phyloP scores from a whole-genome alignment of 1,140 invertebrate genomes.

The Drosophila cardini region DNA sequence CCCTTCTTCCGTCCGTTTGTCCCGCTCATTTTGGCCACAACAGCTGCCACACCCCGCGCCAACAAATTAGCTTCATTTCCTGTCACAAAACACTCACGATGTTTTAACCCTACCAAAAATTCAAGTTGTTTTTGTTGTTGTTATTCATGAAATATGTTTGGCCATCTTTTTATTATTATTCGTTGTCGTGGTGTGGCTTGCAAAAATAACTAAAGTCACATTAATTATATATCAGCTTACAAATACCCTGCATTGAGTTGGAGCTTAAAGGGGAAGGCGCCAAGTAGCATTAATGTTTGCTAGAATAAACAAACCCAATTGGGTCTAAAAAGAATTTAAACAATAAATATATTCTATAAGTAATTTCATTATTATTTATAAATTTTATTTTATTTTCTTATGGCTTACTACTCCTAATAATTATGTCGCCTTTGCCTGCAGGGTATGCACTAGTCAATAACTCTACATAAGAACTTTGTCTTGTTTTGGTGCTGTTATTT shows the following conservation, averaged over 20 bases:
- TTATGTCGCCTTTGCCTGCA: neutral
- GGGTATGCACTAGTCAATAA: neutral
- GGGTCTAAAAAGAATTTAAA: too few species aligned
- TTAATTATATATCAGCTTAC: conserved; percentile 24
- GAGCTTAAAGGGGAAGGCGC: too few species aligned
- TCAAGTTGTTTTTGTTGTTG: conserved; percentile 24
- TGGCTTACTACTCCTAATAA: too few species aligned
- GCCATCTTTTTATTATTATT: conserved; percentile 40
- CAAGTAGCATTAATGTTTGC: too few species aligned
- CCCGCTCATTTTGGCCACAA: conserved; percentile 20
- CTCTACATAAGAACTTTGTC: neutral
- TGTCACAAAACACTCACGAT: conserved; percentile 63
- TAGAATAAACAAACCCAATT: too few species aligned
- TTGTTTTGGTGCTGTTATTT: conserved; percentile 5
- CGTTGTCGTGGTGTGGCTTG: conserved; percentile 19
- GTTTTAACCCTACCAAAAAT: conserved; percentile 61
- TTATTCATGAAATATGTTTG: conserved; percentile 52
- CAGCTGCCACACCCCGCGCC: conserved; percentile 68
- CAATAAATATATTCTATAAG: too few species aligned
- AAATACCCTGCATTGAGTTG: neutral
- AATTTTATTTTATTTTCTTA: too few species aligned
- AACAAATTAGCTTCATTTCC: conserved; percentile 81
- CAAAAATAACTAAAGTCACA: conserved; percentile 14
- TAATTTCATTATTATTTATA: too few species aligned
- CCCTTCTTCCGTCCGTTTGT: conserved; percentile 1